phyloP scores from a whole-genome alignment of 2,113 vertebrate genomes.

The Neoarius graeffei region DNA sequence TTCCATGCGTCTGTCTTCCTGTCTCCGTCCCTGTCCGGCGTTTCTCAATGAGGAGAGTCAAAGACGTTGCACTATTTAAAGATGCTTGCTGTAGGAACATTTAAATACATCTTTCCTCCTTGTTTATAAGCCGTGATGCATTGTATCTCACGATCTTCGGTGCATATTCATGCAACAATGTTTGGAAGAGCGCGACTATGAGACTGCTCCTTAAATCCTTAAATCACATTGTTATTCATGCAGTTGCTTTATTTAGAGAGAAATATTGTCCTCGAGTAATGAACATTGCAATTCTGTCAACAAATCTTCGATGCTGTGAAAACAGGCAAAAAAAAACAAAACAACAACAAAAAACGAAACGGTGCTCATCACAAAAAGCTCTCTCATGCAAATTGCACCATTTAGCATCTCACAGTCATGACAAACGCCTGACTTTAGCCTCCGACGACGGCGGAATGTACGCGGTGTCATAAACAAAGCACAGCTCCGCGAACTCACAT shows the following conservation, averaged over 20 bases:
- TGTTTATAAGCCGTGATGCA: constrained; percentile 34
- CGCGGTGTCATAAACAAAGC: constrained; percentile 70
- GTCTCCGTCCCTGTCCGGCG: constrained; percentile 32
- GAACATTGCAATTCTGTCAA: constrained; percentile 56
- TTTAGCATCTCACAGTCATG: constrained; percentile 68
- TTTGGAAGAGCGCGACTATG: neutral
- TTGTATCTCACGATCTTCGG: neutral
- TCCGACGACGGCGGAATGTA: constrained; percentile 51
- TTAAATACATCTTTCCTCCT: constrained; percentile 40
- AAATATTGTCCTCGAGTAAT: constrained; percentile 32
- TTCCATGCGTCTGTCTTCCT: constrained; percentile 52
- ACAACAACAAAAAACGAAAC: constrained; percentile 30
- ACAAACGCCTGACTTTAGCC: constrained; percentile 68
- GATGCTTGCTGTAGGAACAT: constrained; percentile 47
- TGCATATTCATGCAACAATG: neutral
- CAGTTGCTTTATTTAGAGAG: constrained; percentile 33
- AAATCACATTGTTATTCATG: constrained; percentile 18
- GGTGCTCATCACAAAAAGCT: constrained; percentile 55
- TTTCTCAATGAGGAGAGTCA: constrained; percentile 47
- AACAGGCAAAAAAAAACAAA: constrained; percentile 28
- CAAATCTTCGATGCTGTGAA: constrained; percentile 70
- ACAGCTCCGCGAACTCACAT: constrained; percentile 52
- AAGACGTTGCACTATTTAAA: constrained; percentile 11
- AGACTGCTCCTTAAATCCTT: constrained; percentile 8
- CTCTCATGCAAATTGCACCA: constrained; percentile 63